These are phyloP conservation scores for Bombus confusus DNA, from an alignment of 1,140 invertebrate genomes.

Conservation along the genomic window DNA sequence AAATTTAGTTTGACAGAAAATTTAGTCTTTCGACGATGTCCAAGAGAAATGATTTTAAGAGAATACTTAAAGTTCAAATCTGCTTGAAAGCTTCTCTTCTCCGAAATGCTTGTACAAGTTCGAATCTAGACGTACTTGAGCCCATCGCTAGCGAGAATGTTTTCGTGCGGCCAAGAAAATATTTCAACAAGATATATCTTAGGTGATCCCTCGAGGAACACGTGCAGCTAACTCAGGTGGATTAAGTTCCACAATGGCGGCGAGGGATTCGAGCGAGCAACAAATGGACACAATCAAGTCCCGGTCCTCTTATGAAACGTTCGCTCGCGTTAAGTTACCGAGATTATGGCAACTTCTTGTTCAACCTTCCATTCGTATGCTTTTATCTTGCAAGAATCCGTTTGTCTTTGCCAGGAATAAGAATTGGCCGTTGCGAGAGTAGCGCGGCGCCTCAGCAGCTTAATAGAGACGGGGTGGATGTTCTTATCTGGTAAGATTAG, in stretches of 20 bases:
- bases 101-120: no score
- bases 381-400: slow-evolving; percentile 3
- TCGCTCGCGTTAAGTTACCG: slow-evolving; percentile 32
- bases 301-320: slow-evolving; percentile 19
- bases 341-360: slow-evolving; percentile 33
- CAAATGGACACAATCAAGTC: slow-evolving; percentile 56
- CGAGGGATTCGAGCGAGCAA: slow-evolving; percentile 39
- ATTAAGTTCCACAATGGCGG: slow-evolving; percentile 55
- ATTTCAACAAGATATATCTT: slow-evolving; percentile 65
- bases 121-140: no score
- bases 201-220: slow-evolving; percentile 51
- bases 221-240: slow-evolving; percentile 55
- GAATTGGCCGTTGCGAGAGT: neutral
- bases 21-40: no score
- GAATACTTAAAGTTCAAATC: no score
- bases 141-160: no score
- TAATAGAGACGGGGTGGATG: neutral
- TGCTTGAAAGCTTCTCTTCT: no score
- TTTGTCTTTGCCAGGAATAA: neutral
- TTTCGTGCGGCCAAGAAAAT: slow-evolving; percentile 35
- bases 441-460: neutral
- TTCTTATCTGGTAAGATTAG: neutral
- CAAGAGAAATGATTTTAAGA: no score
- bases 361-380: neutral
- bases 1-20: no score